phyloP scores from a whole-genome alignment of 2,888 invertebrate genomes.

The Hypena proboscidalis region DNA sequence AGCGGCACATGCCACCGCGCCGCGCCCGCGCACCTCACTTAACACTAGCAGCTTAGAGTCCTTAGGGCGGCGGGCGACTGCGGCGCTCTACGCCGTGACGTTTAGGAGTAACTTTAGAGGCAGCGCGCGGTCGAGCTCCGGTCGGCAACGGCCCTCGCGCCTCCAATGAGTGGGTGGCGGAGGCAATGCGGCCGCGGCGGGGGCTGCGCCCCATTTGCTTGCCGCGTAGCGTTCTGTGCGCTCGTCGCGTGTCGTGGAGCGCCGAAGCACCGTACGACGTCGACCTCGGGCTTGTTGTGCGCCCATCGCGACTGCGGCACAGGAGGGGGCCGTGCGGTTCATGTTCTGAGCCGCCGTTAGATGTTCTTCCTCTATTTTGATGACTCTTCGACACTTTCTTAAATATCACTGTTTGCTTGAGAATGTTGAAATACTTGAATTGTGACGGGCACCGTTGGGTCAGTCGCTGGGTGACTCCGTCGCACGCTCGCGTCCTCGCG shows the following conservation, averaged over 20 bases:
- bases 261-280: slow-evolving; percentile 54
- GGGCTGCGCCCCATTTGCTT: slow-evolving; percentile 93
- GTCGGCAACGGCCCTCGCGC: slow-evolving; percentile 76
- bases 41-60: slow-evolving; percentile 72
- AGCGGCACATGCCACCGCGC: slow-evolving; percentile 54
- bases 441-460: slow-evolving; percentile 35
- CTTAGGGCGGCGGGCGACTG: slow-evolving; percentile 41
- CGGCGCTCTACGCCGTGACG: slow-evolving; percentile 75
- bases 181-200: slow-evolving; percentile 91
- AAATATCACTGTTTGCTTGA: slow-evolving; percentile 16
- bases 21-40: slow-evolving; percentile 63
- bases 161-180: slow-evolving; percentile 93
- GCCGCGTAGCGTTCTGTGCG: slow-evolving; percentile 86
- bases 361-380: slow-evolving; percentile 51
- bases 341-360: slow-evolving; percentile 44
- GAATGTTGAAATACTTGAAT: slow-evolving; percentile 9
- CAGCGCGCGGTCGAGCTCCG: slow-evolving; percentile 83
- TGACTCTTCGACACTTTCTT: slow-evolving; percentile 53
- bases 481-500: slow-evolving; percentile 38
- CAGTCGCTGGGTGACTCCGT: slow-evolving; percentile 40
- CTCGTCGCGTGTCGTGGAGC: slow-evolving; percentile 46
- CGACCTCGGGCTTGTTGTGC: slow-evolving; percentile 53
- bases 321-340: slow-evolving; percentile 38
- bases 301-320: slow-evolving; percentile 39
- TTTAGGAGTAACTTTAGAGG: slow-evolving; percentile 88